Base-by-base conservation (phyloP, 1,140 invertebrate genomes). In the Cephus cinctus region DNA sequence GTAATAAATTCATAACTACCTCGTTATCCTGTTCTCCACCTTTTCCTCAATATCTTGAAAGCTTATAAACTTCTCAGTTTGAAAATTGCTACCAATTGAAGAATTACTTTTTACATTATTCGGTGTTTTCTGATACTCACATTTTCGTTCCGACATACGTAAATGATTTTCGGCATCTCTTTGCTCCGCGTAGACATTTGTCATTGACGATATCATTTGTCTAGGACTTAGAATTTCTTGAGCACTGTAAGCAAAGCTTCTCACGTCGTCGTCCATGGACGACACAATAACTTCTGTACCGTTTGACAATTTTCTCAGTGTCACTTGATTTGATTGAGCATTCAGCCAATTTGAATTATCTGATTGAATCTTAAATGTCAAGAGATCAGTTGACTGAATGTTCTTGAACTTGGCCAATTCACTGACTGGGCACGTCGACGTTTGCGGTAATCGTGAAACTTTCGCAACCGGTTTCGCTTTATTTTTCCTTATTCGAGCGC, bases 141-240 rank as follows among this genome's bases (percentile, higher is more conserved):
- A n/a, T n/a, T n/a, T n/a, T n/a, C n/a, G n/a, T n/a, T n/a, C n/a
- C n/a, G n/a, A n/a, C n/a, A n/a, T n/a, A n/a, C n/a, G n/a, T n/a
- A n/a, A n/a, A n/a, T n/a, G n/a, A n/a, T n/a, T n/a, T n/a, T n/a
- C n/a, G n/a, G n/a, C n/a, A n/a, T n/a, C 38, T 40, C 44, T 5
- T 18, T 30, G 3, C 32, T 46, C 21, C 25, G 31, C 3, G 49
- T 40, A 51, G 0, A 51, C 27, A 18, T 51, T 51, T 8, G 49
- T 51, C 4, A 31, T 23, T 2, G 49, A 51, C n/a, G 43, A 43
- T 15, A 46, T 9, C 5, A 51, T 2, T 19, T 51, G 16, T 12
- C 49, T 46, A 0, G 49, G 49, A 14, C 49, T 51, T 20, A 51
- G 23, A 22, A 51, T 51, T 16, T 51, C 49, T 23, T 34, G 35